phyloP scores from a whole-genome alignment of 2,113 vertebrate species.

The Anoura caudifer region DNA sequence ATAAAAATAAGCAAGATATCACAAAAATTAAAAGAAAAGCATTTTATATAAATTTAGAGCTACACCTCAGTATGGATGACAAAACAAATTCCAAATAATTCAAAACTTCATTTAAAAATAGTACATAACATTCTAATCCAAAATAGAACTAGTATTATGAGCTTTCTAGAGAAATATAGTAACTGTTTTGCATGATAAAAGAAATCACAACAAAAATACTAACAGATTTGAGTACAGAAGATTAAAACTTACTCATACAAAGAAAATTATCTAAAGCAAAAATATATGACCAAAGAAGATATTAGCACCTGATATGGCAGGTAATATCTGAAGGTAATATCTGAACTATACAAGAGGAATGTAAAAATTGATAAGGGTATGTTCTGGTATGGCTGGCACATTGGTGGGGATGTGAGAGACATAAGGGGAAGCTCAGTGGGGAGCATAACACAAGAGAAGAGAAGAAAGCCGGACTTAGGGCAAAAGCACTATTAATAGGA shows the following conservation, averaged over 20 bases:
- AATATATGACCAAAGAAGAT: neutral
- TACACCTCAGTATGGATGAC: neutral
- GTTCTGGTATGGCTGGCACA: neutral
- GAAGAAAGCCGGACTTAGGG: neutral
- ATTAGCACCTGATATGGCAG: neutral
- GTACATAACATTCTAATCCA: neutral
- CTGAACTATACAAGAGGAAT: neutral
- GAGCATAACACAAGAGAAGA: neutral
- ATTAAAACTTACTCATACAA: neutral
- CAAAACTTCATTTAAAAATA: neutral
- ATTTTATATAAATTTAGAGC: neutral
- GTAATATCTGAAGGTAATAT: neutral
- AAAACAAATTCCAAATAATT: neutral
- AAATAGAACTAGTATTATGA: neutral
- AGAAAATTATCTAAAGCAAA: neutral
- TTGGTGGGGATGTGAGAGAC: neutral
- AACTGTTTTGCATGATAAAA: neutral
- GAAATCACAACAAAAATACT: neutral
- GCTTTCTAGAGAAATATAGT: neutral
- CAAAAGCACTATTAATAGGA: rapidly evolving
- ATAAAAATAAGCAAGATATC: neutral
- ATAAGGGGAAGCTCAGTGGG: rapidly evolving
- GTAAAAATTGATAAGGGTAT: neutral
- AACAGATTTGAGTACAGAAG: neutral
- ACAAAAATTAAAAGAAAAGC: neutral